Conservation (phyloP, 2,797 vertebrate genomes). For the Sitta carolinensis region DNA sequence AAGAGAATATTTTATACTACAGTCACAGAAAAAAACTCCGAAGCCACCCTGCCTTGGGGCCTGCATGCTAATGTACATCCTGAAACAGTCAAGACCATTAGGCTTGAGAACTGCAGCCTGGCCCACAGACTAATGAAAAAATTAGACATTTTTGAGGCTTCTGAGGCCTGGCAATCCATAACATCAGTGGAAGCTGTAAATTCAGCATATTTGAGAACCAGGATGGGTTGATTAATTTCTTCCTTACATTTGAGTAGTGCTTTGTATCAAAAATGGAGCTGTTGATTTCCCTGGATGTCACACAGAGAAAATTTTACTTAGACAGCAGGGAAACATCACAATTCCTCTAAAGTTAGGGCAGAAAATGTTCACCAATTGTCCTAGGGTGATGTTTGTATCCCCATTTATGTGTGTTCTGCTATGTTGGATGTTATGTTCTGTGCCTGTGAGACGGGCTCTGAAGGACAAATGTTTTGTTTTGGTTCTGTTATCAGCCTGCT, state of each 20-base stretch:
- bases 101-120: not conserved
- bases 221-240: not conserved
- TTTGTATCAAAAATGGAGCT: not conserved
- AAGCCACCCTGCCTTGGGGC: not conserved
- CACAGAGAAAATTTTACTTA: not conserved
- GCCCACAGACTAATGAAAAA: not conserved
- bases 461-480: no score
- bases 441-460: no score
- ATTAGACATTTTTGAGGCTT: conserved; percentile 39
- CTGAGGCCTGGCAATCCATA: conserved; percentile 9
- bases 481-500: no score
- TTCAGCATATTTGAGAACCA: not conserved
- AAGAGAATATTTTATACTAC: conserved; percentile 2
- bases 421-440: no score
- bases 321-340: not conserved
- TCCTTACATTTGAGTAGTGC: not conserved
- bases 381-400: no score
- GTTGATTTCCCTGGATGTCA: not conserved
- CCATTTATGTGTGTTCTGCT: no score
- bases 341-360: not conserved
- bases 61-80: not conserved
- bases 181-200: not conserved
- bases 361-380: not conserved
- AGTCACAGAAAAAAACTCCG: not conserved
- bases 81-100: not conserved